Percentiles rank a stretch among this genome's conserved stretches.
These are phyloP conservation scores for Stigmatopora nigra DNA, from an alignment of 2,113 vertebrate genomes.

Conservation along the genomic window DNA sequence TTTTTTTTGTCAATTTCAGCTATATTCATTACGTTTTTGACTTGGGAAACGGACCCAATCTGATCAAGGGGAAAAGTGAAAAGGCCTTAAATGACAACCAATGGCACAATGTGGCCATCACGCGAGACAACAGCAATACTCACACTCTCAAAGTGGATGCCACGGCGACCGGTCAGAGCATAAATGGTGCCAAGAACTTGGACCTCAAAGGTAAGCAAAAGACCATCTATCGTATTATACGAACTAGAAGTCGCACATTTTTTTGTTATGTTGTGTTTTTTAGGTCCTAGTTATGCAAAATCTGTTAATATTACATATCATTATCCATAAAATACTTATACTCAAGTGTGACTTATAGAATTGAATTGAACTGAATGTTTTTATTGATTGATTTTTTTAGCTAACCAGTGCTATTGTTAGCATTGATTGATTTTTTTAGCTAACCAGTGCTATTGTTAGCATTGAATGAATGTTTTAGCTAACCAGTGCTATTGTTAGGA, in stretches of 20 bases:
- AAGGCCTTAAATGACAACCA: slow-evolving; percentile 93
- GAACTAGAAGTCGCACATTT: too few species aligned
- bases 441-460: too few species aligned
- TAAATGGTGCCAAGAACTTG: slow-evolving; percentile 97
- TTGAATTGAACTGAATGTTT: too few species aligned
- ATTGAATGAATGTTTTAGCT: not conserved
- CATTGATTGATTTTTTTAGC: too few species aligned
- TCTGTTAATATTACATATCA: too few species aligned
- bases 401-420: too few species aligned
- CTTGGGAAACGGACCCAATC: slow-evolving; percentile 92
- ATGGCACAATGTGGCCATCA: slow-evolving; percentile 97
- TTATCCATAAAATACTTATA: too few species aligned
- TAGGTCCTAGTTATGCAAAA: too few species aligned
- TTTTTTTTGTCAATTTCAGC: slow-evolving; percentile 52
- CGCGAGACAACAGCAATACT: slow-evolving; percentile 93
- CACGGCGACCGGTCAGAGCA: slow-evolving; percentile 86
- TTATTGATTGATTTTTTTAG: too few species aligned
- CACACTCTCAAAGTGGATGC: slow-evolving; percentile 94
- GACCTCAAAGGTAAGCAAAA: slow-evolving; percentile 87
- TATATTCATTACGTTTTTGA: slow-evolving; percentile 99
- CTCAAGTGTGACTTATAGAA: too few species aligned
- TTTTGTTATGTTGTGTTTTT: too few species aligned
- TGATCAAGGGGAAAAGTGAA: slow-evolving; percentile 96
- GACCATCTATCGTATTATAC: too few species aligned
- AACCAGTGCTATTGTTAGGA: not conserved